Evolutionary conservation across 2,888 invertebrate genomes (phyloP), one percentile per base, ranked within the genome.

Genomic region (Opisthograptis luteolata): DNA sequence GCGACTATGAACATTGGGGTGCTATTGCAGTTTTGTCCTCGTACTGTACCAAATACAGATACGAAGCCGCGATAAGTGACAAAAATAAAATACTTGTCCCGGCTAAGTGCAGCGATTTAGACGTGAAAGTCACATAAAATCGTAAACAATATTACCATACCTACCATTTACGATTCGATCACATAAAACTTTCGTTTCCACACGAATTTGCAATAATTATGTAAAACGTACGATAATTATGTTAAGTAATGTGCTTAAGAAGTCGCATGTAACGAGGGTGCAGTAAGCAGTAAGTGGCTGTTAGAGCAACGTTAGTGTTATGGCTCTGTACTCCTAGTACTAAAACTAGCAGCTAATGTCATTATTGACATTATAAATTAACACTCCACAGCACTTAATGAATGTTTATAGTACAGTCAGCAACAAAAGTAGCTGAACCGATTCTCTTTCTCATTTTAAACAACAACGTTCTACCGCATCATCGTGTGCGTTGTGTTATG

Each of bases 141-240:
- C 3, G 44, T 40, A 35, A 52, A 47, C 52, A 52, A 47, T 47
- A 47, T 52, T 52, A 47, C 34, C 43, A 43, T 52, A 52, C 45
- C 39, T 52, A 52, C 45, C 39, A 10, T 42, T 52, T 52, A 47
- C 42, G 46, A 42, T 47, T 52, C 17, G 52, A 42, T 30, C 37
- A 43, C 46, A 52, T 52, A 39, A 47, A 52, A 52, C 47, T 51
- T 45, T 51, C 50, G 35, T 30, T 45, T 50, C 27, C 30, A 44
- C 44, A 25, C 44, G 40, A 40, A 40, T 51, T 68, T 74, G 72
- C 75, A 74, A 72, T 72, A 71, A 79, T 79, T 76, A 80, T 79
- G 77, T 68, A 70, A 77, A 78, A 62, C 64, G 36, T 56, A 62
- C 55, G 53, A 52, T 46, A 50, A 57, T 53, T 47, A 53, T 49